Evolutionary conservation across 2,797 vertebrate species (phyloP).

Genomic region (Falco columbarius): DNA sequence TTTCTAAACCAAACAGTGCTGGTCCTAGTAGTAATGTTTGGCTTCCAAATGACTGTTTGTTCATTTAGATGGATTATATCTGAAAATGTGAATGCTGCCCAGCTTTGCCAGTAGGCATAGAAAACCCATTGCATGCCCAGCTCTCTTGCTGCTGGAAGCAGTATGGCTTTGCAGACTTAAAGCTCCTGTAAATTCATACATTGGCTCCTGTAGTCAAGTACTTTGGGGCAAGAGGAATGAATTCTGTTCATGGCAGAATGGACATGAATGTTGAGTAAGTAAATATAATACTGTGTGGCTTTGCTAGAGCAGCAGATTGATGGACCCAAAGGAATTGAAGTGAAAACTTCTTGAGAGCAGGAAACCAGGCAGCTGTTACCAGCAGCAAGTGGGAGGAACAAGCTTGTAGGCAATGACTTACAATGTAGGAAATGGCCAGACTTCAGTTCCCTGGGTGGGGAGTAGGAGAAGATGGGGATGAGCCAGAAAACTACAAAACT

Average conservation of each 20-base stretch:
- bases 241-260: neutral
- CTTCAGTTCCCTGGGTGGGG: neutral
- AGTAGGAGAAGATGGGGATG: neutral
- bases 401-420: neutral
- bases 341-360: neutral
- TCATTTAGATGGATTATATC: neutral
- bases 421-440: neutral
- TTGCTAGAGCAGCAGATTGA: neutral
- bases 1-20: neutral
- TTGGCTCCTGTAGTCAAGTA: neutral
- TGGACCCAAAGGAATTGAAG: neutral
- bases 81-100: neutral
- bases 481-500: neutral
- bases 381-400: fast-evolving
- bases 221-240: neutral
- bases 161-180: neutral
- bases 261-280: neutral
- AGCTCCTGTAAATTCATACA: neutral
- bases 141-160: neutral
- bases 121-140: neutral
- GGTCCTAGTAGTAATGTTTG: neutral
- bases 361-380: neutral
- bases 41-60: neutral
- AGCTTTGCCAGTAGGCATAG: neutral
- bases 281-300: neutral